These are phyloP conservation scores for Drosophila obscura DNA, from an alignment of 1,140 invertebrate genomes.

Conservation along the genomic window DNA sequence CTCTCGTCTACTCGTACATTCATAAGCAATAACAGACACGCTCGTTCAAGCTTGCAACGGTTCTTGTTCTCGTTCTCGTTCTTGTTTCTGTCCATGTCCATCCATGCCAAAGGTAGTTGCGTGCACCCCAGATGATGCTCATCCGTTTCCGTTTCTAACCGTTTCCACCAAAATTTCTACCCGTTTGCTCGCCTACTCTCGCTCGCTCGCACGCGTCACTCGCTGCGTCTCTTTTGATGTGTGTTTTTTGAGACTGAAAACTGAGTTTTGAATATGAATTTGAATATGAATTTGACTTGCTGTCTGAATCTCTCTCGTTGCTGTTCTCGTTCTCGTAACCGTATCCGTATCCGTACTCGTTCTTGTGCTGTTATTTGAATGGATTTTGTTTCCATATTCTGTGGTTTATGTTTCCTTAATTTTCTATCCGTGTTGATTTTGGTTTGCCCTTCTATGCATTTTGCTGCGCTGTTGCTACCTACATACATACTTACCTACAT, in stretches of 20 bases:
- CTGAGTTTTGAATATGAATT: slow-evolving; percentile 45
- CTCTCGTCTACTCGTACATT: slow-evolving; percentile 15
- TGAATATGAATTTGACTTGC: slow-evolving; percentile 68
- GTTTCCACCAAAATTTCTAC: too few species aligned
- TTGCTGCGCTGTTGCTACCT: slow-evolving; percentile 15
- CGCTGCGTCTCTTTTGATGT: slow-evolving; percentile 31
- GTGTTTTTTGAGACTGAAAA: slow-evolving; percentile 54
- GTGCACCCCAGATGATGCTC: slow-evolving; percentile 22
- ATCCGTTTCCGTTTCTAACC: slow-evolving; percentile 32
- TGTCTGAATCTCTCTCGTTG: slow-evolving; percentile 49
- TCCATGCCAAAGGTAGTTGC: slow-evolving; percentile 16
- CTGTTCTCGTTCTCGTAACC: slow-evolving; percentile 23
- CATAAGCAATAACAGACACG: slow-evolving; percentile 19
- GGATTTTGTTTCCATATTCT: slow-evolving; percentile 27
- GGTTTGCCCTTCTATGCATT: slow-evolving; percentile 25
- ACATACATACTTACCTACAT: too few species aligned
- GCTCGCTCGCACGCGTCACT: slow-evolving; percentile 19
- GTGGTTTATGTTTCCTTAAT: slow-evolving; percentile 4
- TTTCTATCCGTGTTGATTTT: slow-evolving; percentile 15
- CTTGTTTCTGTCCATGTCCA: slow-evolving; percentile 21
- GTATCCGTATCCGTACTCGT: slow-evolving; percentile 35
- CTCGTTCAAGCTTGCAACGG: slow-evolving; percentile 56
- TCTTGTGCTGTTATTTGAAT: slow-evolving; percentile 66
- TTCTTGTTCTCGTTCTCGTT: slow-evolving; percentile 29
- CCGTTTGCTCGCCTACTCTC: slow-evolving; percentile 30